phyloP scores from a whole-genome alignment of 2,888 invertebrate genomes.

The Yponomeuta plumbellus region DNA sequence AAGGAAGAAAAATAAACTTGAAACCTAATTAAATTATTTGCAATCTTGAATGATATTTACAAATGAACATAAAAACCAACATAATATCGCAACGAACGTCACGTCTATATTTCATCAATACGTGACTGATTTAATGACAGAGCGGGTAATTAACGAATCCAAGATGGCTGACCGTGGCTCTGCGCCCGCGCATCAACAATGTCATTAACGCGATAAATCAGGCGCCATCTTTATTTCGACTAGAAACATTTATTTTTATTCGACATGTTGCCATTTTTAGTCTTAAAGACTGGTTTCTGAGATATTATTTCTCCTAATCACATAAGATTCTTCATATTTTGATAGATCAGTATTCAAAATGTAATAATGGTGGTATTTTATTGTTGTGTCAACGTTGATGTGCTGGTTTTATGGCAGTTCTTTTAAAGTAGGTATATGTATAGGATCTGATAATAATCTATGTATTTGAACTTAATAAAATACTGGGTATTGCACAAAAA shows the following conservation, averaged over 20 bases:
- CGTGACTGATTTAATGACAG: constrained; percentile 54
- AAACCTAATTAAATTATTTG: constrained; percentile 5
- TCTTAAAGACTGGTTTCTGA: constrained; percentile 26
- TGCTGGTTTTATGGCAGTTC: not conserved
- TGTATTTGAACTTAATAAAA: no score
- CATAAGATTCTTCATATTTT: not conserved
- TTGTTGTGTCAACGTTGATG: not conserved
- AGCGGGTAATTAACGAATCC: constrained; percentile 56
- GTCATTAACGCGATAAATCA: constrained; percentile 67
- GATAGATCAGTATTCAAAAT: not conserved
- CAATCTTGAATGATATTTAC: constrained; percentile 8
- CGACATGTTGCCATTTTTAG: constrained; percentile 32
- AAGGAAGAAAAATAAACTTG: not conserved
- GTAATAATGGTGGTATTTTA: not conserved
- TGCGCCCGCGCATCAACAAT: constrained; percentile 53
- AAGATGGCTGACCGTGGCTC: constrained; percentile 54
- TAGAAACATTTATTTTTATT: constrained; percentile 49
- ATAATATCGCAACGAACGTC: constrained; percentile 23
- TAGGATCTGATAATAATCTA: not conserved
- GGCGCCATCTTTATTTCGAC: constrained; percentile 66
- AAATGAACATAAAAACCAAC: constrained; percentile 2
- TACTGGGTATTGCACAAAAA: no score
- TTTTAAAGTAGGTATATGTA: not conserved
- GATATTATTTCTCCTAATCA: constrained; percentile 8
- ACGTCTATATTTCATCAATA: constrained; percentile 36